Percentiles rank a stretch among this genome's conserved stretches.
These are phyloP conservation scores for Trichogramma dendrolimi DNA, from an alignment of 2,888 invertebrate genomes.

Conservation along the genomic window DNA sequence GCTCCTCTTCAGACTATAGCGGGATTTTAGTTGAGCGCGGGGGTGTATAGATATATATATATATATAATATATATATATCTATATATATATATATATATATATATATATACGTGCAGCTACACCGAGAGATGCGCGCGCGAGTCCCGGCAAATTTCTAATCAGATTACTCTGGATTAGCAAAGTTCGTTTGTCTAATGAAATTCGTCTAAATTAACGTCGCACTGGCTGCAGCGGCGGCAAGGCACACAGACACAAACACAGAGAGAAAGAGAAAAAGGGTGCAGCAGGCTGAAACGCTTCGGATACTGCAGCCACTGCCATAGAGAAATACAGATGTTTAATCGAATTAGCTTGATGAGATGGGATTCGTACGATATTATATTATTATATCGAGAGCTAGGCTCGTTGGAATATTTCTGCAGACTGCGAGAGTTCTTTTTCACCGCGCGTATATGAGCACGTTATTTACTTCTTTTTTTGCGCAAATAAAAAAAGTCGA, in stretches of 20 bases:
- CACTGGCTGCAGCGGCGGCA: conserved; percentile 17
- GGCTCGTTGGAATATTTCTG: no score
- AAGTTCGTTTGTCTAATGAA: conserved; percentile 54
- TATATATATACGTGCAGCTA: background rate
- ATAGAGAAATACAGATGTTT: background rate
- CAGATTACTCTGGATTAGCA: conserved; percentile 52
- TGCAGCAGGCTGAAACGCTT: conserved; percentile 18
- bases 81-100: conserved; percentile 13
- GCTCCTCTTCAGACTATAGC: conserved; percentile 25
- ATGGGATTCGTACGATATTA: conserved; percentile 2
- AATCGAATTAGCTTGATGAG: conserved; percentile 26
- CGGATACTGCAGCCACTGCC: conserved; percentile 8
- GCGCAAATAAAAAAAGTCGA: no score
- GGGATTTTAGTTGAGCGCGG: conserved; percentile 26
- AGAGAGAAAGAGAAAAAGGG: conserved; percentile 29
- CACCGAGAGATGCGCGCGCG: conserved; percentile 35
- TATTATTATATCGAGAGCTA: background rate
- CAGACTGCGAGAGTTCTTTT: no score
- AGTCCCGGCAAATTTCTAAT: conserved; percentile 50
- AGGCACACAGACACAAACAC: conserved; percentile 5
- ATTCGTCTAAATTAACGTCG: conserved; percentile 53
- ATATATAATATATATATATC: no score
- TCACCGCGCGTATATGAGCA: no score
- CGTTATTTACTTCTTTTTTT: no score
- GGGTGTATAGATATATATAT: conserved; percentile 14